Percentiles rank a stretch among this genome's conserved stretches.
phyloP scores from a whole-genome alignment of 2,797 vertebrate genomes.

The Bradypodion pumilum region DNA sequence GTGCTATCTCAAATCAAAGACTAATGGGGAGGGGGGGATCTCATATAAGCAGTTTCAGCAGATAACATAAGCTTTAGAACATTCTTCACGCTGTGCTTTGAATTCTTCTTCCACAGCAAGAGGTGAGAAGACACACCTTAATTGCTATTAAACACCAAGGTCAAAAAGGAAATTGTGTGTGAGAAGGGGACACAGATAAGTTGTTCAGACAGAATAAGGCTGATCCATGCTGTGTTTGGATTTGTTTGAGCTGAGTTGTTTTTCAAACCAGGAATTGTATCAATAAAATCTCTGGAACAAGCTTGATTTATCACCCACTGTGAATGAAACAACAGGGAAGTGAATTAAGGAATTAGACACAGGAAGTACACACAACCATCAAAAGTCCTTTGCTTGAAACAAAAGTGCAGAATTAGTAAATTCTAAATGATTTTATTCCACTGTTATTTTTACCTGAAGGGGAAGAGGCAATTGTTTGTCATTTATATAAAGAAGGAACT shows the following conservation, averaged over 20 bases:
- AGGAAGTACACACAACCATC: slow-evolving; percentile 2
- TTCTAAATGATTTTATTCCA: neutral
- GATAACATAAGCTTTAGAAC: fast-evolving
- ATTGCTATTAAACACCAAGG: slow-evolving; percentile 19
- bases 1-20: slow-evolving; percentile 1
- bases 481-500: neutral
- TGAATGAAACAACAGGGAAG: slow-evolving; percentile 12
- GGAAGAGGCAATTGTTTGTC: neutral
- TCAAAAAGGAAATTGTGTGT: neutral
- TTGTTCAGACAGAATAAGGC: neutral
- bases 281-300: neutral
- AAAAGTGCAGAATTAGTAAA: neutral
- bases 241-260: neutral
- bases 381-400: neutral
- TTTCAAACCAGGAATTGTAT: slow-evolving; percentile 15
- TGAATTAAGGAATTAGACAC: neutral
- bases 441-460: neutral
- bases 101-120: neutral
- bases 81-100: neutral
- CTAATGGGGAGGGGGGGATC: fast-evolving
- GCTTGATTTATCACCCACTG: fast-evolving
- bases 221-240: neutral
- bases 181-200: neutral
- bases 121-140: slow-evolving; percentile 29
- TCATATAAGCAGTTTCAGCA: fast-evolving